These are phyloP conservation scores for Axea sp. DNA, from an alignment of 2,888 invertebrate genomes.

Conservation along the genomic window DNA sequence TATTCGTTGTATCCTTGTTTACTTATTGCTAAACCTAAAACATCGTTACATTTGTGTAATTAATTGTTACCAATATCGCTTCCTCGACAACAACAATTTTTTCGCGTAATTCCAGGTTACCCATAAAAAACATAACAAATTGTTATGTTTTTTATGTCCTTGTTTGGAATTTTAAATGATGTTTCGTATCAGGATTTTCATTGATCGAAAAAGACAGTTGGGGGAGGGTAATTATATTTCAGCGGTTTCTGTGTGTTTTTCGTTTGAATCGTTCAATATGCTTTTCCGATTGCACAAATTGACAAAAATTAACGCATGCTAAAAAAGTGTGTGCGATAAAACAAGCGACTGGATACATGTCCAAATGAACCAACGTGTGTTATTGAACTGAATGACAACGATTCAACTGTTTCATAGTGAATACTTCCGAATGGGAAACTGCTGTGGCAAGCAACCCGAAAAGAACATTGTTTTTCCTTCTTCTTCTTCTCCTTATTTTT, in stretches of 20 bases:
- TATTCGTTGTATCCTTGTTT: too few species aligned
- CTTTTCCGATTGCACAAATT: constrained; percentile 2
- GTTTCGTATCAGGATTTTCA: constrained; percentile 20
- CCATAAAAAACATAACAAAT: constrained; percentile 19
- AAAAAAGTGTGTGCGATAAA: background rate
- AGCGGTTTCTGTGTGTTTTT: constrained; percentile 17
- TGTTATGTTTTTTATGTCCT: too few species aligned
- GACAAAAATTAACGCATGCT: constrained; percentile 10
- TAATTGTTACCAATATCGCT: background rate
- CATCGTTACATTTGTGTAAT: too few species aligned
- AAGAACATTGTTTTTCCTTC: too few species aligned
- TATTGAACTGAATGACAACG: constrained; percentile 7
- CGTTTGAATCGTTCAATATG: constrained; percentile 15
- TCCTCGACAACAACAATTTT: background rate
- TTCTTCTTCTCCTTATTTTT: too few species aligned
- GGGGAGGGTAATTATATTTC: constrained; percentile 34
- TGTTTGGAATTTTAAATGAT: constrained; percentile 23
- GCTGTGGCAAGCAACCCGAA: too few species aligned
- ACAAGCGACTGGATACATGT: background rate
- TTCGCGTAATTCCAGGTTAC: constrained; percentile 4
- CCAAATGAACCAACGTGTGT: background rate
- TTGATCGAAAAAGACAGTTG: constrained; percentile 20
- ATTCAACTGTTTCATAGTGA: constrained; percentile 10
- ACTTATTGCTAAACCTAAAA: too few species aligned
- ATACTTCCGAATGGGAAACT: too few species aligned